phyloP scores from a whole-genome alignment of 2,888 invertebrate species.

The Cheilosia impressa region DNA sequence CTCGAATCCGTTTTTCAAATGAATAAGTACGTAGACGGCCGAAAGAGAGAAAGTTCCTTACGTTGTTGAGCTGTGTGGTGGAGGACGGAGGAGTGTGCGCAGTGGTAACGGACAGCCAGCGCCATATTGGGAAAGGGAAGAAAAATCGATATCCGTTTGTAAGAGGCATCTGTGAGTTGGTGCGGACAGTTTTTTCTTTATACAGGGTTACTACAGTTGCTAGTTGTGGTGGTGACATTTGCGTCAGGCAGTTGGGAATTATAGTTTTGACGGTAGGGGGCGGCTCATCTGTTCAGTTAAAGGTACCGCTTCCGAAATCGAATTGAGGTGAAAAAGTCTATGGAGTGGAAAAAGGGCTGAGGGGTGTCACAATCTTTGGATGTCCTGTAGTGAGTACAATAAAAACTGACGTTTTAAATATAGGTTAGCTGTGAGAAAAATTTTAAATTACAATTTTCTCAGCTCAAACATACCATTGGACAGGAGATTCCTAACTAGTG shows the following conservation, averaged over 20 bases:
- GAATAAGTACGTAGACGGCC: constrained; percentile 58
- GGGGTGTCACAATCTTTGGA: no score
- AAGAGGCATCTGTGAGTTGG: constrained; percentile 30
- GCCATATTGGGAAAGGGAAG: constrained; percentile 59
- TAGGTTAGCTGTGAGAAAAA: no score
- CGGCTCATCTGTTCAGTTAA: not conserved
- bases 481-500: no score
- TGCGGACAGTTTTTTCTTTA: not conserved
- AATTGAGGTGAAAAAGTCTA: no score
- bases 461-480: no score
- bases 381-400: no score
- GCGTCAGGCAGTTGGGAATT: not conserved
- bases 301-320: no score
- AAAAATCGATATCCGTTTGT: constrained; percentile 60
- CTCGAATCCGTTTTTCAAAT: constrained; percentile 69
- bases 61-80: constrained; percentile 47
- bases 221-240: not conserved
- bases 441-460: no score
- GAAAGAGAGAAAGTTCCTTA: constrained; percentile 61
- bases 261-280: not conserved
- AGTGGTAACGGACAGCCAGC: not conserved
- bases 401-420: no score
- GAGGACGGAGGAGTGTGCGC: constrained; percentile 47
- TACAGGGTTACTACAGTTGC: not conserved
- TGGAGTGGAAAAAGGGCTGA: no score